Evolutionary conservation across 2,888 invertebrate genomes (phyloP).

Genomic region (Caenorhabditis angaria): DNA sequence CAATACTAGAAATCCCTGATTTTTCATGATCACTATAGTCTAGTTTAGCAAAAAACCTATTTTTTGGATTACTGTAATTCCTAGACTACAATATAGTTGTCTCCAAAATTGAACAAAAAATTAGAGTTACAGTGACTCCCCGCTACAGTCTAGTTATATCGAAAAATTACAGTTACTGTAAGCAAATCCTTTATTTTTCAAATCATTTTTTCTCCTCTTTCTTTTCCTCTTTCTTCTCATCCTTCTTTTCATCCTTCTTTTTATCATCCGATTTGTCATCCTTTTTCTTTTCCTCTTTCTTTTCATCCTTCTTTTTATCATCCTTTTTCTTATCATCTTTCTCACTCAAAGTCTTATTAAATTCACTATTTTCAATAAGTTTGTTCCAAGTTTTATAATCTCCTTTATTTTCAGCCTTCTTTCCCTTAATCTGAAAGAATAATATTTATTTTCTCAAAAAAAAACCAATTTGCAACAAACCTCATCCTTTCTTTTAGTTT

Average conservation of each 20-base stretch:
- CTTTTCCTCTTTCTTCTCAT: background rate
- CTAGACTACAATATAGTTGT: no score
- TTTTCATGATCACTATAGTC: no score
- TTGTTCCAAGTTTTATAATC: constrained; percentile 45
- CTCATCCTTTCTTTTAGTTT: constrained; percentile 33
- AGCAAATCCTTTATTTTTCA: no score
- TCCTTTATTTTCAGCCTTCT: constrained; percentile 32
- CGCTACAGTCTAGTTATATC: no score
- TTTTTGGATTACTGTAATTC: no score
- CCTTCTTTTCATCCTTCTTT: background rate
- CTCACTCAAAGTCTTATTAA: constrained; percentile 39
- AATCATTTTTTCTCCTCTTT: background rate
- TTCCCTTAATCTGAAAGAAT: constrained; percentile 19
- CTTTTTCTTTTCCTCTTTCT: constrained; percentile 21
- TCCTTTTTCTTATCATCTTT: constrained; percentile 15
- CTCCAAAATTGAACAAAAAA: no score
- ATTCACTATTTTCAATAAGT: constrained; percentile 40
- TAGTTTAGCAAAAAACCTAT: no score
- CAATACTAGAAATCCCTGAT: no score
- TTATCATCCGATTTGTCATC: background rate
- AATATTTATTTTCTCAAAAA: background rate
- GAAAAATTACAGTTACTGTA: no score
- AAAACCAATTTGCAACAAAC: constrained; percentile 5
- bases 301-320: constrained; percentile 3
- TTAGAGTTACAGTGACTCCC: no score